These are phyloP conservation scores for Rhyacophila brunnea DNA, from an alignment of 1,140 invertebrate species.

Conservation along the genomic window DNA sequence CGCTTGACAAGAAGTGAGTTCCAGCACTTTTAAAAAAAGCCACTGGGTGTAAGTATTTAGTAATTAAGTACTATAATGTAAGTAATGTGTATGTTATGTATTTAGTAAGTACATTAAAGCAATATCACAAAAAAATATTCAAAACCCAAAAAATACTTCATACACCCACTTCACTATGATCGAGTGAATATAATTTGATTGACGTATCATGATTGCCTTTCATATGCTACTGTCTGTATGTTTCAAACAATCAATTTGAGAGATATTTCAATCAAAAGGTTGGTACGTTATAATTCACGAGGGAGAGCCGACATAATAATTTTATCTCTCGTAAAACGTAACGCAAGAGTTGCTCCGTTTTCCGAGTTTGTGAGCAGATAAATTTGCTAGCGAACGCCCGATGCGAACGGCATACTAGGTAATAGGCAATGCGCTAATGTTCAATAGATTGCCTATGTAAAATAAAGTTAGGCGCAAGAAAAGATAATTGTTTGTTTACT, in stretches of 20 bases:
- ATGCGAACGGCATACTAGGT: not conserved
- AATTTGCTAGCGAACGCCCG: conserved; percentile 12
- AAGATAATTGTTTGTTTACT: conserved; percentile 37
- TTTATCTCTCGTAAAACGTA: conserved; percentile 24
- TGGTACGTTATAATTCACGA: conserved; percentile 6
- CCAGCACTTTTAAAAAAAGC: too few relatives aligned
- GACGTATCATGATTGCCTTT: conserved; percentile 34
- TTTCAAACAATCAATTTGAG: conserved; percentile 21
- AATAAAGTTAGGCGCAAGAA: conserved; percentile 31
- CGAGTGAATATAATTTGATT: conserved; percentile 36
- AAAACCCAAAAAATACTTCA: too few relatives aligned
- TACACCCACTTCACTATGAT: conserved; percentile 11
- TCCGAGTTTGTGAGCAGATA: conserved; percentile 22
- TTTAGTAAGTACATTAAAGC: too few relatives aligned
- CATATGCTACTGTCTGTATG: conserved; percentile 12
- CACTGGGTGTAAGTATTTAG: too few relatives aligned
- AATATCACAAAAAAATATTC: too few relatives aligned
- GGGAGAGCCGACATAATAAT: conserved; percentile 25
- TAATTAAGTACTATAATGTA: too few relatives aligned
- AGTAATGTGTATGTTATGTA: too few relatives aligned
- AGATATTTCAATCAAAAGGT: conserved; percentile 35
- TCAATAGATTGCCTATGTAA: conserved; percentile 22
- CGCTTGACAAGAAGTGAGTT: too few relatives aligned
- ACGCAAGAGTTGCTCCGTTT: conserved; percentile 25
- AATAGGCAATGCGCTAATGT: conserved; percentile 5